These are phyloP conservation scores for Volucella inanis DNA, from an alignment of 2,888 invertebrate genomes.

Conservation along the genomic window DNA sequence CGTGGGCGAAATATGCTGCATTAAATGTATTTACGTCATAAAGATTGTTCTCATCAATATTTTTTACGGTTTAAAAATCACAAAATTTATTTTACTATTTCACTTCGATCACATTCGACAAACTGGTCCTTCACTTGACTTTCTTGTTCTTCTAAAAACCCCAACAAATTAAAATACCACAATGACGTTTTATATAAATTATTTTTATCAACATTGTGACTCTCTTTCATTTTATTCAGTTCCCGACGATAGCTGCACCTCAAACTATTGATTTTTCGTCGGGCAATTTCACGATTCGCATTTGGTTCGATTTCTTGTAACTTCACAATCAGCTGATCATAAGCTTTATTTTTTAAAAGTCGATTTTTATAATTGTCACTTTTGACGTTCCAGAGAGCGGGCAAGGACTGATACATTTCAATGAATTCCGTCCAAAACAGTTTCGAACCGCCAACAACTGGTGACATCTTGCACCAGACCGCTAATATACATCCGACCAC, in stretches of 20 bases:
- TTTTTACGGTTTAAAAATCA: no score
- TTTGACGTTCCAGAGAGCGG: slow-evolving; percentile 61
- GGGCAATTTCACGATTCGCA: slow-evolving; percentile 54
- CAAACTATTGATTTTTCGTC: slow-evolving; percentile 66
- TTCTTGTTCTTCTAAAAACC: slow-evolving; percentile 48
- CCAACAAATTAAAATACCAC: slow-evolving; percentile 66
- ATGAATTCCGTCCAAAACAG: slow-evolving; percentile 58
- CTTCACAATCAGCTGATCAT: slow-evolving; percentile 50
- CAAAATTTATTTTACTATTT: no score
- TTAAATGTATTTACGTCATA: no score
- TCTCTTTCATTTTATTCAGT: slow-evolving; percentile 46
- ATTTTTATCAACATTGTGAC: slow-evolving; percentile 4
- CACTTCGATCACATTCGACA: no score
- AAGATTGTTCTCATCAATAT: no score
- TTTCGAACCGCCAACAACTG: slow-evolving; percentile 53
- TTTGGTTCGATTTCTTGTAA: slow-evolving; percentile 54
- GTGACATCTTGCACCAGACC: slow-evolving; percentile 29
- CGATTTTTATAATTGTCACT: slow-evolving; percentile 61
- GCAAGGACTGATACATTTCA: slow-evolving; percentile 55
- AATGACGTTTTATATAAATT: slow-evolving; percentile 26
- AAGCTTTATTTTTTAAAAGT: slow-evolving; percentile 46
- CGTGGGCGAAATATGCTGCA: no score
- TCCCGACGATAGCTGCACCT: slow-evolving; percentile 64
- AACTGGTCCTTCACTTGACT: no score
- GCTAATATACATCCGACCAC: no score